Conservation (phyloP, 1,140 invertebrate species). For the Manduca sexta region DNA sequence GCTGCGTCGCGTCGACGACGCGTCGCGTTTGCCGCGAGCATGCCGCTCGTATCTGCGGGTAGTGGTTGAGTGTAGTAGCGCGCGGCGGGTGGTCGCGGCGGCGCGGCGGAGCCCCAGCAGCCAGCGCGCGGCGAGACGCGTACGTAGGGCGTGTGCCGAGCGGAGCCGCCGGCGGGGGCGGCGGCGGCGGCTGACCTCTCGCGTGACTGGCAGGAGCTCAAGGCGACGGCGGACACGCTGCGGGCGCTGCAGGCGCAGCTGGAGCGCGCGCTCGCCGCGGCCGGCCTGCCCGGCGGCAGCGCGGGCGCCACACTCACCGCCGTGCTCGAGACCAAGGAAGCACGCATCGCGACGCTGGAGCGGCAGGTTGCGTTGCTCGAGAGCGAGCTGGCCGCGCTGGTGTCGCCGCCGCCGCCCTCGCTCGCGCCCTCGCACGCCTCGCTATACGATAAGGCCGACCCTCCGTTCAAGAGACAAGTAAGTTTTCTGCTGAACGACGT, state of each 20-base stretch:
- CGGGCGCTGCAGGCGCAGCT: constrained; percentile 84
- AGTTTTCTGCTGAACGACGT: constrained; percentile 86
- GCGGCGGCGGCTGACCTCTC: constrained; percentile 55
- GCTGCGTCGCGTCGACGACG: constrained; percentile 39
- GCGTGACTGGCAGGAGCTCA: constrained; percentile 80
- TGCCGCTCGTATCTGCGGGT: background rate
- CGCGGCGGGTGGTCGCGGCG: constrained; percentile 6
- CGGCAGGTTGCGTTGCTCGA: constrained; percentile 85
- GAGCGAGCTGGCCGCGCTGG: constrained; percentile 78
- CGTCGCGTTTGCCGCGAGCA: constrained; percentile 6
- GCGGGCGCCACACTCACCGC: constrained; percentile 83
- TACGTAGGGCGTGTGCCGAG: constrained; percentile 32
- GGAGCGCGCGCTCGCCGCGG: constrained; percentile 81
- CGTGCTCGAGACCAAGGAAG: constrained; percentile 89
- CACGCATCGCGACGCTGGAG: constrained; percentile 88
- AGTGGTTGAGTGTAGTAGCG: background rate
- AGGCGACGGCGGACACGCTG: constrained; percentile 85
- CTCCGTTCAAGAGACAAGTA: constrained; percentile 85
- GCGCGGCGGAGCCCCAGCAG: constrained; percentile 41
- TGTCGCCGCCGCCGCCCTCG: constrained; percentile 71
- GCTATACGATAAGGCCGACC: constrained; percentile 77
- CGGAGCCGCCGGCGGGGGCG: constrained; percentile 53
- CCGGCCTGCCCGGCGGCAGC: constrained; percentile 75
- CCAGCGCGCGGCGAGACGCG: constrained; percentile 33
- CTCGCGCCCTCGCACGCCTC: constrained; percentile 72